These are phyloP conservation scores for Anastrepha obliqua DNA, from an alignment of 1,140 invertebrate species.

Conservation along the genomic window DNA sequence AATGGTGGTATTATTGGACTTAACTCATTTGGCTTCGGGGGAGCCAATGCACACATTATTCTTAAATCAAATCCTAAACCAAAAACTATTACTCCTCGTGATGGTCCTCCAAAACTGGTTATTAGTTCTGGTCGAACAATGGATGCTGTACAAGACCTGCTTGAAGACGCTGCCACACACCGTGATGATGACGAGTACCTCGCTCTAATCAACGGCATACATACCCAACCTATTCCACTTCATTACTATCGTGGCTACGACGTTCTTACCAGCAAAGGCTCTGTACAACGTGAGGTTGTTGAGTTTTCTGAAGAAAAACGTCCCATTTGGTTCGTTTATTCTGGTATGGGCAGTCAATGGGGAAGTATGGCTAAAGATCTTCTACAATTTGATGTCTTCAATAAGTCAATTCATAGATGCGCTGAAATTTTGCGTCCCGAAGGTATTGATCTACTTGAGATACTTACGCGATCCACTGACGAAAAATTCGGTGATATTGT, in stretches of 20 bases:
- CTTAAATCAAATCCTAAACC: conserved; percentile 86
- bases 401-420: conserved; percentile 84
- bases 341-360: conserved; percentile 98
- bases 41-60: conserved; percentile 95
- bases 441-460: conserved; percentile 86
- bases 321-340: conserved; percentile 95
- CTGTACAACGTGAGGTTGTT: conserved; percentile 70
- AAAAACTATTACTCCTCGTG: conserved; percentile 77
- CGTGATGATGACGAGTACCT: conserved; percentile 85
- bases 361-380: conserved; percentile 92
- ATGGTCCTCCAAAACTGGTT: conserved; percentile 82
- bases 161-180: conserved; percentile 79
- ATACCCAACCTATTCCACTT: conserved; percentile 80
- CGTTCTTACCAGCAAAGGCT: conserved; percentile 78
- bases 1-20: conserved; percentile 90
- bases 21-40: conserved; percentile 98
- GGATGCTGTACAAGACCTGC: conserved; percentile 82
- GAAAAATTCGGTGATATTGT: conserved; percentile 88
- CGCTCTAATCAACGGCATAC: conserved; percentile 84
- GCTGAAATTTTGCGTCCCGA: conserved; percentile 85
- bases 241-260: conserved; percentile 87
- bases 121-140: conserved; percentile 90
- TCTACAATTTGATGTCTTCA: conserved; percentile 87
- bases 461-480: conserved; percentile 86
- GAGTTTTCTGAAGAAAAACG: conserved; percentile 77